phyloP scores from a whole-genome alignment of 2,888 invertebrate species.

The Chloroclystis v-ata region DNA sequence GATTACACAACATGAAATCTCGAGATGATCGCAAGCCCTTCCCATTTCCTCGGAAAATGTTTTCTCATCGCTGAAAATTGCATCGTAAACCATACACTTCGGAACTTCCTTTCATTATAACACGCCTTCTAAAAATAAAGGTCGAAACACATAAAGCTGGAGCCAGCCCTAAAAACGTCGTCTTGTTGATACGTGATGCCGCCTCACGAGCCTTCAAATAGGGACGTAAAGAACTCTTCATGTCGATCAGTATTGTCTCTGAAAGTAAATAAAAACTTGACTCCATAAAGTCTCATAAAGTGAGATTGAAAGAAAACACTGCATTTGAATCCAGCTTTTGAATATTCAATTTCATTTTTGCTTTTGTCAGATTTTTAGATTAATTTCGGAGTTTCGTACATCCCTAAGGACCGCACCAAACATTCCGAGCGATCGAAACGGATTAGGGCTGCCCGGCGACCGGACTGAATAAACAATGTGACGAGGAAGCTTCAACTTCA shows the following conservation, averaged over 20 bases:
- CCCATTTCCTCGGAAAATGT: conserved; percentile 15
- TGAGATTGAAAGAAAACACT: conserved; percentile 4
- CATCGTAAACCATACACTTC: conserved; percentile 22
- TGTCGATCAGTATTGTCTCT: not conserved
- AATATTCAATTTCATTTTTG: conserved; percentile 1
- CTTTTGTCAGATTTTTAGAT: conserved; percentile 8
- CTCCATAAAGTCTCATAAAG: not conserved
- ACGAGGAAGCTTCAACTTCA: conserved; percentile 62
- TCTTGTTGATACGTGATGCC: conserved; percentile 44
- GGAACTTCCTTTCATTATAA: conserved; percentile 23
- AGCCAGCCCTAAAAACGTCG: conserved; percentile 42
- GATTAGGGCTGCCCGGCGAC: conserved; percentile 60
- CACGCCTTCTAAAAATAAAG: conserved; percentile 26
- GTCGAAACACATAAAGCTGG: conserved; percentile 37
- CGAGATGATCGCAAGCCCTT: conserved; percentile 11
- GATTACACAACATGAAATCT: conserved; percentile 15
- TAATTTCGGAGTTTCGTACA: conserved; percentile 11
- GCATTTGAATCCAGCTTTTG: not conserved
- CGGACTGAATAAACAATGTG: conserved; percentile 76
- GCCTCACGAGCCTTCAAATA: conserved; percentile 20
- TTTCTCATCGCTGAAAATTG: conserved; percentile 20
- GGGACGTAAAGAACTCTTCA: conserved; percentile 11
- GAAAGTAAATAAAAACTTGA: not conserved
- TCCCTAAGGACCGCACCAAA: conserved; percentile 36
- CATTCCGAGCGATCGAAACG: conserved; percentile 63